A percentile compares a stretch with the other conserved stretches of the same genome.
Conservation (phyloP, 2,797 vertebrate genomes). For the Danio kyathit region DNA sequence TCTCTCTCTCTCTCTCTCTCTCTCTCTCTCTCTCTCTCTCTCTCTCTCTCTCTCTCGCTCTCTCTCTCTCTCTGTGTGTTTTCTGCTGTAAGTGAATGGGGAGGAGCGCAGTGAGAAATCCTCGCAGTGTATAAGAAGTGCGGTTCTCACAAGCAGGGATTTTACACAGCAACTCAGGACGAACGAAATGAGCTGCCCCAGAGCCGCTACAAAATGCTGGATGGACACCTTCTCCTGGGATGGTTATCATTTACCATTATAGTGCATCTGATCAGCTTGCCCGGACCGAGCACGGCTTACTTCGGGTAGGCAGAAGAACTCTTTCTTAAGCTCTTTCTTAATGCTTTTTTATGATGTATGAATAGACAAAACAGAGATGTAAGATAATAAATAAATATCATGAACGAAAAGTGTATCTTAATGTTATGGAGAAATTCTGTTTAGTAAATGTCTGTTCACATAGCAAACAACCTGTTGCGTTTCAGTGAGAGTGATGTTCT, state of each 20-base stretch:
- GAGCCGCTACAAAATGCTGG: conserved; percentile 98
- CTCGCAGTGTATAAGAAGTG: conserved; percentile 85
- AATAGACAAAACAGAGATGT: neutral
- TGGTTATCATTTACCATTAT: conserved; percentile 90
- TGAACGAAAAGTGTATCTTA: neutral
- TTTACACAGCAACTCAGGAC: conserved; percentile 88
- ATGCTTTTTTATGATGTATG: neutral
- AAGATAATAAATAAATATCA: neutral
- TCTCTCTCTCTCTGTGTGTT: conserved; percentile 50
- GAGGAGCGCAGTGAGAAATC: conserved; percentile 75
- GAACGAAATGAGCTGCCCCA: conserved; percentile 97
- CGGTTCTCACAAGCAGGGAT: conserved; percentile 78
- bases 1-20: conserved; percentile 59
- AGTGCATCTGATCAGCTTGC: conserved; percentile 84
- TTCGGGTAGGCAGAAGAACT: conserved; percentile 85
- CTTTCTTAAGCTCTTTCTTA: neutral
- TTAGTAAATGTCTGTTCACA: neutral
- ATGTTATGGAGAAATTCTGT: neutral
- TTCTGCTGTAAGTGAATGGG: conserved; percentile 66
- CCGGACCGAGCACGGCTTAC: conserved; percentile 89
- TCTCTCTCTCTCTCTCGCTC: conserved; percentile 51
- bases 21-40: conserved; percentile 43
- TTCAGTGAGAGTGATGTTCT: neutral
- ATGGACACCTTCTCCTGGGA: conserved; percentile 95
- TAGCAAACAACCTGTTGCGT: conserved; percentile 18